phyloP scores from a whole-genome alignment of 1,140 invertebrate genomes.

The Semibalanus balanoides region DNA sequence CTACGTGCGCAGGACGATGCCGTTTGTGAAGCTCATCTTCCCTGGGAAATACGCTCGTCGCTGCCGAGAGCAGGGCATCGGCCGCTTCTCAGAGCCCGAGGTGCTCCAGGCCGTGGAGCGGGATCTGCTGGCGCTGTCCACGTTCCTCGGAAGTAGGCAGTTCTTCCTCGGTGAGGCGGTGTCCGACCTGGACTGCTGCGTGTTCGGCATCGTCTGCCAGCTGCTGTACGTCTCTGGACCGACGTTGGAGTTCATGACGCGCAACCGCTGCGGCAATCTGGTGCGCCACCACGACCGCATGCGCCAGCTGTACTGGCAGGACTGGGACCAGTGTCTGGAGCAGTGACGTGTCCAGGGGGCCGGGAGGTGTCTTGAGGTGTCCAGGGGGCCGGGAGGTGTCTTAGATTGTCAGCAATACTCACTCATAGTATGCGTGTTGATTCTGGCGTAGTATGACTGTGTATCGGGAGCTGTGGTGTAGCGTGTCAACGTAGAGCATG shows the following conservation, averaged over 20 bases:
- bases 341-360: not conserved
- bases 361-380: too few species aligned
- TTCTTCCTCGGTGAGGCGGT: constrained; percentile 31
- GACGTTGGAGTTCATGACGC: not conserved
- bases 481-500: too few species aligned
- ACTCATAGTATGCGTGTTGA: too few species aligned
- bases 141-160: constrained; percentile 20
- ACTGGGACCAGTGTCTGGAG: constrained; percentile 27
- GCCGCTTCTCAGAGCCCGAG: constrained; percentile 6
- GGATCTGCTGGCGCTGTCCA: constrained; percentile 12
- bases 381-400: too few species aligned
- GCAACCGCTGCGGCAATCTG: constrained; percentile 22
- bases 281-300: constrained; percentile 25
- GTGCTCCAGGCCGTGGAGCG: constrained; percentile 6
- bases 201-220: constrained; percentile 22
- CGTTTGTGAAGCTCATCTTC: not conserved
- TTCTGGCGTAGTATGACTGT: too few species aligned
- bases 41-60: not conserved
- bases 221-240: constrained; percentile 8
- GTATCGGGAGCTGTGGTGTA: too few species aligned
- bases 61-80: constrained; percentile 12
- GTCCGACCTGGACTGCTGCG: constrained; percentile 29
- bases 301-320: constrained; percentile 27
- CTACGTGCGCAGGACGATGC: not conserved
- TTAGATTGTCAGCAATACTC: too few species aligned